Base-by-base conservation (phyloP, 2,797 vertebrate species). In the Sebastolobus alascanus region DNA sequence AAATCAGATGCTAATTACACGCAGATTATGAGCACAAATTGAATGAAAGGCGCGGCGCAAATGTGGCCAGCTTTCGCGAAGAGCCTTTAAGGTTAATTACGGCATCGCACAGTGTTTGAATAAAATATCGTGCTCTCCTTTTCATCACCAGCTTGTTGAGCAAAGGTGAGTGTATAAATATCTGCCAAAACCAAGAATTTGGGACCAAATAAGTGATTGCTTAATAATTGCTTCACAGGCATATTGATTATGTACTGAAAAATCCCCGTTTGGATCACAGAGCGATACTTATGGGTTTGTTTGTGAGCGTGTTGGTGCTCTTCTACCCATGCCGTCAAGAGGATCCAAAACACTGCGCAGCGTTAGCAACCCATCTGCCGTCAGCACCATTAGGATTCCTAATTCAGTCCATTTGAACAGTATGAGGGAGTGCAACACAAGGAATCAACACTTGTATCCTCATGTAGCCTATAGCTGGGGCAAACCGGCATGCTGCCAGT, bases 1-100 rank as follows among this genome's bases (percentile, higher is more conserved):
- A 70, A 65, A 72, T 83, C 73, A 59, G 60, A 79, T 79, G 27
- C 31, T 65, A 80, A 91, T 84, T 85, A 84, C 65, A 71, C 33
- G 4, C 55, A 86, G 65, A 81, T 85, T 76, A 69, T 75, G 22
- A 56, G 8, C 1, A 10, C 71, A 77, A 82, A 86, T 74, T 76
- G 40, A 81, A 83, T 77, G 56, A 81, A 79, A 73, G 27, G 46
- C 0, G 0, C 38, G 73, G 27, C 13, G 8, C 56, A 67, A 65
- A 37, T 1, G 1, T 50, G 20, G 4, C 50, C 43, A 67, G 33
- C 5, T 1, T 9, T 74, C 64, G 27, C 25, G 70, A 67, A 54
- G 10, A 54, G 22, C n/a, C 33, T 46, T 46, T 27, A 61, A 65
- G 66, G 40, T 85, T 80, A 83, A 80, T 83, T 60, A 65, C 18